These are phyloP conservation scores for Idaea biselata DNA, from an alignment of 2,888 invertebrate species.

Conservation along the genomic window DNA sequence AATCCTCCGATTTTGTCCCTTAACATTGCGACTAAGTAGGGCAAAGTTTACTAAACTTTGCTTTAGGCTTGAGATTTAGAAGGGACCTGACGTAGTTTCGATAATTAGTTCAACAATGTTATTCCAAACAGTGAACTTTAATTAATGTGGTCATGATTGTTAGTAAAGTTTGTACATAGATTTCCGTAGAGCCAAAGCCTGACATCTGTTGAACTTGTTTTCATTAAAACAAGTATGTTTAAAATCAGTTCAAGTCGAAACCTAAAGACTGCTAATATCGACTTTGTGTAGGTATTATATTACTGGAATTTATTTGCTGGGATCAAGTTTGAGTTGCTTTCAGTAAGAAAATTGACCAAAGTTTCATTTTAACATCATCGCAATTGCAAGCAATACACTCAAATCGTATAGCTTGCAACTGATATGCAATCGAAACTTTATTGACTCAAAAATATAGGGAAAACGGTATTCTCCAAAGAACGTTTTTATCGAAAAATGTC, in stretches of 20 bases:
- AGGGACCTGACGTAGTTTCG: not conserved
- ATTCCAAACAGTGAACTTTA: constrained; percentile 12
- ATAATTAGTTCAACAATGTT: not conserved
- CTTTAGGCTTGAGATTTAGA: not conserved
- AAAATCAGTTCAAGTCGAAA: not conserved
- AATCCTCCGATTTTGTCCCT: not conserved
- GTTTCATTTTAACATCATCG: too few species aligned
- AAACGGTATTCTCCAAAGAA: too few species aligned
- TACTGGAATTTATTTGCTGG: too few species aligned
- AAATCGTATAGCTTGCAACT: too few species aligned
- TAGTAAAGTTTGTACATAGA: not conserved
- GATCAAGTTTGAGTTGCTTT: too few species aligned
- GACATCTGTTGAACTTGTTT: not conserved
- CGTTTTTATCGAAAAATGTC: too few species aligned
- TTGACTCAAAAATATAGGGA: too few species aligned
- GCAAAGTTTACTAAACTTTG: not conserved
- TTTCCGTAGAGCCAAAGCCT: not conserved
- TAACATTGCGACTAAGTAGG: not conserved
- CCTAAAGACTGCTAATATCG: too few species aligned
- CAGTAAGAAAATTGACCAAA: too few species aligned
- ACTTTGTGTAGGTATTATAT: too few species aligned
- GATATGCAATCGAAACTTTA: too few species aligned
- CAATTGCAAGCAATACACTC: too few species aligned
- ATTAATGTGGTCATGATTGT: constrained; percentile 16
- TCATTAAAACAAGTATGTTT: not conserved